Base-by-base conservation (phyloP, 2,797 vertebrate genomes). In the Mycteria americana region DNA sequence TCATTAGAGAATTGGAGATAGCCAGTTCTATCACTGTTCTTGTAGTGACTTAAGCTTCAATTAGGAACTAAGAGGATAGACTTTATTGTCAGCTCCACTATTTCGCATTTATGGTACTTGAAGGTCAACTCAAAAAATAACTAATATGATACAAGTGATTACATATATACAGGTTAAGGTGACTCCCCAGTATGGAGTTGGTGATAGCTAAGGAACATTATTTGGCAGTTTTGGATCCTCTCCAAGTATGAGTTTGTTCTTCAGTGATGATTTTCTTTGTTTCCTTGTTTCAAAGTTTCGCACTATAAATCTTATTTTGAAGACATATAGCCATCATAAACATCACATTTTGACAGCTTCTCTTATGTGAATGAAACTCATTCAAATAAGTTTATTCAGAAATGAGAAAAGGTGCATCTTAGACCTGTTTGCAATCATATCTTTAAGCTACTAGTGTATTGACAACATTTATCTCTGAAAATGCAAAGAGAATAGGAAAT, bases 81-180 rank as follows among this genome's bases (percentile, higher is more conserved):
- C 64, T 92, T 82, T 73, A 57, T 92, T 95, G 70, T 95, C 91
- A 92, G 56, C 90, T 94, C 65, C 2, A 2, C 85, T 86, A 10
- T 88, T 95, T 94, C 46, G 56, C 82, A 75, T 94, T 94, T 85
- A 63, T 89, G 78, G 60, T 88, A 77, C 74, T 25, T 60, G 73
- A 95, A 75, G 78, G 63, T 93, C 95, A 93, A 86, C 82, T 95
- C 28, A 95, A 96, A 95, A 77, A 39, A 89, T 91, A 89, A 73
- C 39, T 94, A 85, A 62, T 85, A 41, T 17, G 53, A 43, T 90
- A 48, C 2, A 60, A 73, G 63, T 67, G 48, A 62, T 78, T 83
- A 62, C 90, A 31, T 83, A 68, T 63, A 22, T 72, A 56, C n/a
- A 77, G 63, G 31, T 78, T 88, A 68, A 87, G 45, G 83, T 5